Evolutionary conservation across 2,113 vertebrate species (phyloP), one percentile per base, ranked within the genome.

Genomic region (Hemiprocne comata): DNA sequence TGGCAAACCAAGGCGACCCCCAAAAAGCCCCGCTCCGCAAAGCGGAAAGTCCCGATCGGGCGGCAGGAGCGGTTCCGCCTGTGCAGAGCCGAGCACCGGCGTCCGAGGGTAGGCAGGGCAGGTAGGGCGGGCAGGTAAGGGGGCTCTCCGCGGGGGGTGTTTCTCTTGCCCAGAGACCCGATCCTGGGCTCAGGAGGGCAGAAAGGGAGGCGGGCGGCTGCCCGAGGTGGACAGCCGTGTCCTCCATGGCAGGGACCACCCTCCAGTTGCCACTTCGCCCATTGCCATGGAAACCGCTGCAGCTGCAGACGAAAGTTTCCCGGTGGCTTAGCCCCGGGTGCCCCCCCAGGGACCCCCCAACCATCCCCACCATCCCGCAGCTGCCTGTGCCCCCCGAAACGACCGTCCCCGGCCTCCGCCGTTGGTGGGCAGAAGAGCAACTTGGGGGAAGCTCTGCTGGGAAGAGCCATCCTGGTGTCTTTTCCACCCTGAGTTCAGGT

Each of bases 221-320:
- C 18, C 33, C 13, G 29, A 3, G 11, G 2, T 57, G 71, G 29
- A n/a, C 93, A 86, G 31, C 72, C 17, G 26, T n/a, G 81, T 69
- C 86, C 75, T 66, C 1, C 1, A 57, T 31, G 75, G 16, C 34
- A 15, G 54, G 75, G 83, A 75, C 54, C 94, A 53, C 48, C 74
- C 40, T 87, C 40, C 88, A 23, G 13, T 58, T 53, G 81, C 29
- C 73, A 46, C 57, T 42, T 62, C 19, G 18, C 44, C 1, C 69
- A 87, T 94, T 33, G 74, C 90, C 94, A 94, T 93, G 93, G 94
- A 75, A 95, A 94, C 93, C 10, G 6, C 60, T 6, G 72, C 67
- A 8, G 83, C 82, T 26, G 74, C 55, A 11, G 58, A 38, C 21
- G 50, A 5, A 58, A 74, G 76, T 74, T 74, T 70, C 60, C 46